Percentiles rank a stretch among this genome's conserved stretches.
These are phyloP conservation scores for Tethya wilhelma DNA, from an alignment of 37 sponge, comb jelly and placozoan species.

Conservation along the genomic window DNA sequence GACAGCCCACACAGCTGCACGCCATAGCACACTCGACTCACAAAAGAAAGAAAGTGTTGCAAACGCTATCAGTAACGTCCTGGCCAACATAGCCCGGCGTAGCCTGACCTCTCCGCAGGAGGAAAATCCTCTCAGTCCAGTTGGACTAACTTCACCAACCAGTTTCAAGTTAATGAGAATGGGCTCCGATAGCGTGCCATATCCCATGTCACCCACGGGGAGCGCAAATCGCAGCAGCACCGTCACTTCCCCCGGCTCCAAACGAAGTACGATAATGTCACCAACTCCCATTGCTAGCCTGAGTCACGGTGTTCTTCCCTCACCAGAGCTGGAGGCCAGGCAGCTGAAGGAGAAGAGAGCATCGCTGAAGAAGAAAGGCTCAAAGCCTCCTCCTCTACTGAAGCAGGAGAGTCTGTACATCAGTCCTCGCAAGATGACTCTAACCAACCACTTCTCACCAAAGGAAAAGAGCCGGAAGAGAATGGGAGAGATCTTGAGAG, in stretches of 20 bases:
- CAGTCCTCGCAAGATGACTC: not conserved
- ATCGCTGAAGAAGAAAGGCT: no score
- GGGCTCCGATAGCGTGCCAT: no score
- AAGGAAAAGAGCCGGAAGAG: not conserved
- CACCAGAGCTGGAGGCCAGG: not conserved
- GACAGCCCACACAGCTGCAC: not conserved
- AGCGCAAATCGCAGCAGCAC: not conserved
- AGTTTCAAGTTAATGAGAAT: not conserved
- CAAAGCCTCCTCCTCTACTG: not conserved
- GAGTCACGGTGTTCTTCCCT: not conserved
- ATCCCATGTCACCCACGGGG: not conserved
- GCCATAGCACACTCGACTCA: not conserved
- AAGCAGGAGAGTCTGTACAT: conserved; percentile 1
- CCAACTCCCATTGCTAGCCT: not conserved
- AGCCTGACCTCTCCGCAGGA: no score
- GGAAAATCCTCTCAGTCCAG: not conserved
- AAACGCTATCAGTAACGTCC: not conserved
- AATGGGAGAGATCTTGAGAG: conserved; percentile 5
- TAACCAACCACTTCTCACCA: not conserved
- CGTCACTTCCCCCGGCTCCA: not conserved
- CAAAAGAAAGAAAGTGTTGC: not conserved
- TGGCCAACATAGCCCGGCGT: not conserved
- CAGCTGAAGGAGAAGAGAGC: not conserved
- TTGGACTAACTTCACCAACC: not conserved
- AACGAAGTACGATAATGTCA: not conserved